Evolutionary conservation across 2,797 vertebrate species (phyloP), one percentile per base, ranked within the genome.

Genomic region (Cephalopachus bancanus): DNA sequence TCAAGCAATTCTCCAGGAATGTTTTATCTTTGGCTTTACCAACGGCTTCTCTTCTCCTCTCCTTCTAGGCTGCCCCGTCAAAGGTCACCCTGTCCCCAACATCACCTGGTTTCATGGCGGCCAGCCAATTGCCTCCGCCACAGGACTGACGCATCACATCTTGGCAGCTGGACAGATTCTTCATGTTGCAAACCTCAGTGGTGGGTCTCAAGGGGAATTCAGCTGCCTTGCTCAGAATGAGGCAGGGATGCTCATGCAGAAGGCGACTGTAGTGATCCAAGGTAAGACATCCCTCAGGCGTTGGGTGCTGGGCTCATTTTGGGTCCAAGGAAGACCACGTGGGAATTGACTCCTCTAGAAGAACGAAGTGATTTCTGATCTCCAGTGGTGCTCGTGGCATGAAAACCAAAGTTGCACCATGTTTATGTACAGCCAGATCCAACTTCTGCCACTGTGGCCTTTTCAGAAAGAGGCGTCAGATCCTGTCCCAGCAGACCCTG

Each of bases 161-260:
- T 95, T 99, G 84, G 98, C 98, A 94, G 97, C 96, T 1, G 98
- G 98, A 51, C 98, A 64, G 65, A 97, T 99, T 93, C 98, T 99
- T 93, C 98, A 98, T 28, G 95, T 99, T 86, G 55, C 97, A 33
- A 98, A 98, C 2, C 83, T 99, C 79, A 99, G 96, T 72, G 96
- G 97, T 57, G 97, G 90, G 65, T 93, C 95, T 83, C 96, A 97
- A 72, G 98, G 98, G 33, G 98, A 99, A 97, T 98, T 99, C 97
- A 98, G 98, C 96, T 99, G 99, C 97, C 95, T 98, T 26, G 98
- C 99, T 89, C 98, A 98, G 95, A 99, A 99, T 72, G 98, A 99
- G 65, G 99, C 98, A 33, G 99, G 99, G 16, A 93, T 75, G 0
- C 98, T 99, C 3, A 26, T 88, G 4, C 99, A 98, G 81, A 98